Evolutionary conservation across 2,888 invertebrate genomes (phyloP), one percentile per base, ranked within the genome.

Genomic region (Bhutanitis thaidina): DNA sequence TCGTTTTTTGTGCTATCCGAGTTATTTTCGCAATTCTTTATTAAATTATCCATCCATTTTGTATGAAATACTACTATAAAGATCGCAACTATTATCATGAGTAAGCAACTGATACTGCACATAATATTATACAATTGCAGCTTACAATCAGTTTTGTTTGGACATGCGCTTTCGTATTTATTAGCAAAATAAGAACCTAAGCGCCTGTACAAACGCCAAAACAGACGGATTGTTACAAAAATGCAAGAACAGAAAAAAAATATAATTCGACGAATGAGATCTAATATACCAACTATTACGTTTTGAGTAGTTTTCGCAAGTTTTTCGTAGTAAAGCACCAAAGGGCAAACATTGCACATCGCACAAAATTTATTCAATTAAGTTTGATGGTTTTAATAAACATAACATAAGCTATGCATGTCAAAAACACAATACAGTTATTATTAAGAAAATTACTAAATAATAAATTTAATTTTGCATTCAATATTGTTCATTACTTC

Each of bases 11-110:
- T 27, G 3, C 3, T 10, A 13, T 27, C 9, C 3, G 40, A 40
- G 12, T 3, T 27, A 9, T 12, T 8, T 14, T 44, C 13, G 10
- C 52, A 52, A 32, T 47, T 52, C n/a, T n/a, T 2, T 12, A 34
- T 12, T 12, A 54, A 12, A 27, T 29, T 49, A 25, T 56, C 53
- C 9, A 56, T 16, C 53, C 51, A 56, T 25, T 54, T 32, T 8
- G 56, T 52, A 20, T 50, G 35, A 48, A 43, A 56, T 49, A 52
- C 14, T 25, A 58, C 15, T 32, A 54, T 38, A n/a, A 56, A 44
- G 7, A 56, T 16, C 4, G 41, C 49, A 8, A 41, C 27, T 15
- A 47, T 15, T 39, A 54, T 27, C 10, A 49, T 15, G 9, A 46
- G 14, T 32, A 49, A 41, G 43, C 49, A 53, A 46, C 45, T 46